A percentile compares a stretch with the other conserved stretches of the same genome.
These are phyloP conservation scores for Eupsittula cactorum DNA, from an alignment of 2,113 vertebrate species.

Conservation along the genomic window DNA sequence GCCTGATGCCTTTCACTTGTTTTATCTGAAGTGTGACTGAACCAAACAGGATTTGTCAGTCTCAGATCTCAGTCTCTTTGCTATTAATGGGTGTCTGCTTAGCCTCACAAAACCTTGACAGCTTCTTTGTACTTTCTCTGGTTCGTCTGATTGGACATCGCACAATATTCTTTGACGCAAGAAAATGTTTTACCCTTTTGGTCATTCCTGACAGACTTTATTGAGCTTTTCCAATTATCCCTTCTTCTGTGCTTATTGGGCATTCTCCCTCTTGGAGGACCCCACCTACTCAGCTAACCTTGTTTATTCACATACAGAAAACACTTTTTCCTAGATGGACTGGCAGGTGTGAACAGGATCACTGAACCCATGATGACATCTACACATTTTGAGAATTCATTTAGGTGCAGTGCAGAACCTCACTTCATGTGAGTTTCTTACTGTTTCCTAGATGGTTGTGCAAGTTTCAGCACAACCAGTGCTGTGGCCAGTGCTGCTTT, in stretches of 20 bases:
- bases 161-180: neutral
- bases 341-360: neutral
- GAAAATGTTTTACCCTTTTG: neutral
- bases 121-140: neutral
- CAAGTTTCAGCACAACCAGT: neutral
- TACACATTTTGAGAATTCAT: neutral
- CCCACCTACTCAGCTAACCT: neutral
- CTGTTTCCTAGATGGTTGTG: neutral
- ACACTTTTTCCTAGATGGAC: neutral
- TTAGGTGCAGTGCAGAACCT: neutral
- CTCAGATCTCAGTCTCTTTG: neutral
- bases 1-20: neutral
- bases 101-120: neutral
- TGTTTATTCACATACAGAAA: neutral
- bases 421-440: neutral
- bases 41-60: neutral
- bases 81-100: neutral
- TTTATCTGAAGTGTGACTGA: neutral
- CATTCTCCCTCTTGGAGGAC: neutral
- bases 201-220: neutral
- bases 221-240: neutral
- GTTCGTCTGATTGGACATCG: neutral
- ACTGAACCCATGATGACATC: neutral
- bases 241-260: neutral
- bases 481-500: neutral